Conservation (phyloP, 1,140 invertebrate species). For the Halesus radiatus region DNA sequence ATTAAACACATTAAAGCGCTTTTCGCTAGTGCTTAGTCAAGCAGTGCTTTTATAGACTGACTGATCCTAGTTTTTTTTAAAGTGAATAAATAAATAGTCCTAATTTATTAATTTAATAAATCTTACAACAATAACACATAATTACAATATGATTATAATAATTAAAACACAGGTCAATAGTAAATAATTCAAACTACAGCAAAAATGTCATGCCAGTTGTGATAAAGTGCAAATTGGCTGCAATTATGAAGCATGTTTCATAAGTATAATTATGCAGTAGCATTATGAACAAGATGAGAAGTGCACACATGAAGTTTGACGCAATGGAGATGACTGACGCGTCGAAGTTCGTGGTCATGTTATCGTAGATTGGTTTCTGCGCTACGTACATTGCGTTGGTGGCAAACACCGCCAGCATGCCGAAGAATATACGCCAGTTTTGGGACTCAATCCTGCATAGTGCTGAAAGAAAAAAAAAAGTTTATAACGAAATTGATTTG, state of each 20-base stretch:
- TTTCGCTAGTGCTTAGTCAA: no score
- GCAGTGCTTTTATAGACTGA: no score
- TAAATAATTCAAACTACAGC: slow-evolving; percentile 12
- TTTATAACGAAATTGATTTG: background rate
- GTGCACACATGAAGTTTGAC: slow-evolving; percentile 62
- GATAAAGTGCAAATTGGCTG: slow-evolving; percentile 61
- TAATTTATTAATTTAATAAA: no score
- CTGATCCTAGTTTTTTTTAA: no score
- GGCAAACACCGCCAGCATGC: slow-evolving; percentile 64
- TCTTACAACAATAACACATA: no score
- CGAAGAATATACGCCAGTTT: slow-evolving; percentile 63
- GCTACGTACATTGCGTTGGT: slow-evolving; percentile 62
- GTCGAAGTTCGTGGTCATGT: slow-evolving; percentile 65
- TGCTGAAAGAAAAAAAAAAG: slow-evolving; percentile 16
- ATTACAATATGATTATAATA: no score
- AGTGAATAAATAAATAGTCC: no score
- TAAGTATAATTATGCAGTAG: slow-evolving; percentile 63
- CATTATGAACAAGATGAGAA: slow-evolving; percentile 62
- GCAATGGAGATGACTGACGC: slow-evolving; percentile 64
- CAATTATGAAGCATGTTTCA: slow-evolving; percentile 64
- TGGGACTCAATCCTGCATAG: background rate
- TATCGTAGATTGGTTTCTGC: slow-evolving; percentile 64
- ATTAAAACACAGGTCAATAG: no score
- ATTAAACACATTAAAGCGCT: no score
- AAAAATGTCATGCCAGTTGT: slow-evolving; percentile 60